Conservation (phyloP, 1,140 invertebrate genomes). For the Mactra quadrangularis region DNA sequence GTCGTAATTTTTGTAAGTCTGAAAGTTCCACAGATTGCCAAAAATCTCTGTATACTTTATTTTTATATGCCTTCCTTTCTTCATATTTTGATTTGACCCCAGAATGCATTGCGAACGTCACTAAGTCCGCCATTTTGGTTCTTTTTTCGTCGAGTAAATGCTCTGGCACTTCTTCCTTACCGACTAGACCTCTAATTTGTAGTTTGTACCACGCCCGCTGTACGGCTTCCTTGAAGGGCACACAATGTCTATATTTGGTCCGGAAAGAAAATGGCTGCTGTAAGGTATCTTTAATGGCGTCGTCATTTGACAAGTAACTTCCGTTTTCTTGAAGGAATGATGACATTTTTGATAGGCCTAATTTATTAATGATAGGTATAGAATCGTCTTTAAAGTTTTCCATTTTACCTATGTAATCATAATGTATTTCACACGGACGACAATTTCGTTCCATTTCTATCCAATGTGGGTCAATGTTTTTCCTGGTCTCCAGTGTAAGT, state of each 20-base stretch:
- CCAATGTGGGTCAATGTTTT: constrained; percentile 50
- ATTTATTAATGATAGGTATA: constrained; percentile 39
- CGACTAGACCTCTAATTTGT: constrained; percentile 46
- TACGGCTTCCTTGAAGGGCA: constrained; percentile 36
- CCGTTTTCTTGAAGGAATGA: constrained; percentile 14
- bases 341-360: constrained; percentile 17
- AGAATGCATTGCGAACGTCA: constrained; percentile 2
- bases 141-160: background rate
- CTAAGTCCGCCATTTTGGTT: background rate
- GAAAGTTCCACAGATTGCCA: background rate
- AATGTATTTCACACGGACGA: constrained; percentile 59
- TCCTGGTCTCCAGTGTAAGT: constrained; percentile 21
- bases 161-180: constrained; percentile 4
- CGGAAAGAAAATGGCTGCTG: constrained; percentile 37
- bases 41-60: constrained; percentile 12
- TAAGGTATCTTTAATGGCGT: constrained; percentile 48
- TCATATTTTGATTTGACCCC: background rate
- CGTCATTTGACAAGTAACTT: constrained; percentile 5
- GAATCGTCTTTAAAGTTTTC: constrained; percentile 57
- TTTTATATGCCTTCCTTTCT: constrained; percentile 2
- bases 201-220: constrained; percentile 45
- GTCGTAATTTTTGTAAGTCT: constrained; percentile 39
- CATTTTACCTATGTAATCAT: constrained; percentile 61
- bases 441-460: constrained; percentile 46
- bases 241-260: constrained; percentile 9